Evolutionary conservation across 2,888 invertebrate genomes (phyloP).

Genomic region (Cantharis flavilabris): DNA sequence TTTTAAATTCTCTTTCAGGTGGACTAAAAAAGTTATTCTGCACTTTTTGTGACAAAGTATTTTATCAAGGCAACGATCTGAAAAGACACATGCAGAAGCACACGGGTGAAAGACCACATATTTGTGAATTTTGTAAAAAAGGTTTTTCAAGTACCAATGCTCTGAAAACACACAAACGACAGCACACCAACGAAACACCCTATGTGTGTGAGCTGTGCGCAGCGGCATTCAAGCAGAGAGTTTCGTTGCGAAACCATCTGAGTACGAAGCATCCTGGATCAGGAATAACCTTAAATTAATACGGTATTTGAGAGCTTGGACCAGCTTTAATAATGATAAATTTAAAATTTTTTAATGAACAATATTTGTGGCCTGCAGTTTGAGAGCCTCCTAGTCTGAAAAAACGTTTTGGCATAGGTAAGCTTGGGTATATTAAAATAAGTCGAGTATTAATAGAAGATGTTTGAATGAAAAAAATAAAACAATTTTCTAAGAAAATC

Average conservation of each 20-base stretch:
- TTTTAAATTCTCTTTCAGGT: neutral
- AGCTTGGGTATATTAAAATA: too few species aligned
- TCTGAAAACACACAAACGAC: constrained; percentile 18
- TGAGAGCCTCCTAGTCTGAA: too few species aligned
- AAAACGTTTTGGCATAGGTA: too few species aligned
- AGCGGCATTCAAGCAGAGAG: constrained; percentile 19
- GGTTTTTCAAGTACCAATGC: constrained; percentile 23
- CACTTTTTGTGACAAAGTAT: constrained; percentile 15
- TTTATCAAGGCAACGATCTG: constrained; percentile 7
- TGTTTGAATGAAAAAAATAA: too few species aligned
- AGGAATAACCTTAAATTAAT: neutral
- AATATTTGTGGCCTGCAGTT: too few species aligned
- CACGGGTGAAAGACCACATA: constrained; percentile 24
- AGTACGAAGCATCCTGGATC: constrained; percentile 13
- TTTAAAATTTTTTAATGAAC: too few species aligned
- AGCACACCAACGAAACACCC: constrained; percentile 28
- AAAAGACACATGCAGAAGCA: constrained; percentile 24
- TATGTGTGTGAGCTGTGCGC: constrained; percentile 20
- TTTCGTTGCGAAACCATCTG: constrained; percentile 21
- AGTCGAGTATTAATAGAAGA: too few species aligned
- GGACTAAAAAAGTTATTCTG: constrained; percentile 10
- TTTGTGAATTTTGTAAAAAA: constrained; percentile 20
- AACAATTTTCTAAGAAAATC: too few species aligned
- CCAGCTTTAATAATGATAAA: neutral
- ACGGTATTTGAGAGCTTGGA: neutral